A percentile compares a stretch with the other conserved stretches of the same genome.
Conservation (phyloP, 1,140 invertebrate genomes). For the Sycophila sp. region DNA sequence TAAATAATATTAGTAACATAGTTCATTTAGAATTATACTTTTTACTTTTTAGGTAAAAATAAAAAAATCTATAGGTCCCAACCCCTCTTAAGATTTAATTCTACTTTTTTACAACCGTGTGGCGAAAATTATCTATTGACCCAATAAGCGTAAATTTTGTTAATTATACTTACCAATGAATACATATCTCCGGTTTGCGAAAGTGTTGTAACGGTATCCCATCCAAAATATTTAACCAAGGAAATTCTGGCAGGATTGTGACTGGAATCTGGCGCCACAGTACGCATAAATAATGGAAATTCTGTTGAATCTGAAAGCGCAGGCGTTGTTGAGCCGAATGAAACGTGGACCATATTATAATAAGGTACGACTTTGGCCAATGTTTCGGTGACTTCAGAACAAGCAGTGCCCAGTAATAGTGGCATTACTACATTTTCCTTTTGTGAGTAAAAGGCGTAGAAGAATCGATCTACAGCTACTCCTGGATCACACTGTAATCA, state of each 20-base stretch:
- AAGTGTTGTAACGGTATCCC: conserved; percentile 87
- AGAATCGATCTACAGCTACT: conserved; percentile 87
- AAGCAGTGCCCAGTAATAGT: conserved; percentile 84
- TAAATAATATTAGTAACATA: too few relatives aligned
- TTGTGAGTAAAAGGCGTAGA: conserved; percentile 87
- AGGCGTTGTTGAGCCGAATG: conserved; percentile 86
- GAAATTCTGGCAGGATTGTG: conserved; percentile 86
- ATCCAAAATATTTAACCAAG: conserved; percentile 83
- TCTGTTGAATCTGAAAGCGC: conserved; percentile 85
- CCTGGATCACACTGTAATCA: conserved; percentile 88
- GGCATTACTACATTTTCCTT: conserved; percentile 74
- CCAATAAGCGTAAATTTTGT: not conserved
- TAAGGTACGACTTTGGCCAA: conserved; percentile 90
- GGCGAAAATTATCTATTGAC: too few relatives aligned
- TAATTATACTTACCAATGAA: conserved; percentile 72
- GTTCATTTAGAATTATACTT: too few relatives aligned
- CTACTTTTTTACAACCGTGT: too few relatives aligned
- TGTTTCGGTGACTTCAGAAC: conserved; percentile 89
- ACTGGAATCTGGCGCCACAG: conserved; percentile 86
- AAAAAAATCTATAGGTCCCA: too few relatives aligned
- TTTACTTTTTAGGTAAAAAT: too few relatives aligned
- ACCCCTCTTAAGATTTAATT: too few relatives aligned
- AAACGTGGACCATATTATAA: conserved; percentile 92
- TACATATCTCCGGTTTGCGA: conserved; percentile 87
- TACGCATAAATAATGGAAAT: conserved; percentile 88